Evolutionary conservation across 1,140 invertebrate species (phyloP).

Genomic region (Danaus plexippus): DNA sequence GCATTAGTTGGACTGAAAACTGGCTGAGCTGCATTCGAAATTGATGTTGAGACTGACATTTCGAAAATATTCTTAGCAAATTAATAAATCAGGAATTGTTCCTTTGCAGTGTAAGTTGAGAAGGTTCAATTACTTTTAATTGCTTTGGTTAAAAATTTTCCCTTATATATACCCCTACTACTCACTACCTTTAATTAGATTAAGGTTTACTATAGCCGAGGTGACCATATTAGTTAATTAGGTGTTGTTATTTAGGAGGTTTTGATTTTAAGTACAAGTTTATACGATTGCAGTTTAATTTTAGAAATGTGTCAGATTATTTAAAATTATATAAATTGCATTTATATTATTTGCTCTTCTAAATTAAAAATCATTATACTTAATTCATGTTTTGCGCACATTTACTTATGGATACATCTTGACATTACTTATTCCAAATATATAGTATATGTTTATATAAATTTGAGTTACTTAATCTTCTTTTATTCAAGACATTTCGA

Average conservation of each 20-base stretch:
- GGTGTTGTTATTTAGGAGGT: neutral
- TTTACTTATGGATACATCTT: too few species aligned
- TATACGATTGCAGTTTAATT: too few species aligned
- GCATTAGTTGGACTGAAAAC: conserved; percentile 11
- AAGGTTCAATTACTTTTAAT: conserved; percentile 34
- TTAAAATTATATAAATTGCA: too few species aligned
- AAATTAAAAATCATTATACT: too few species aligned
- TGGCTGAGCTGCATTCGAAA: conserved; percentile 12
- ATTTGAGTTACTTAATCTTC: too few species aligned
- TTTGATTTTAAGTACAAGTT: too few species aligned
- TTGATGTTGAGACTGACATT: conserved; percentile 27
- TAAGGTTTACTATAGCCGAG: conserved; percentile 15
- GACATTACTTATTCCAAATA: too few species aligned
- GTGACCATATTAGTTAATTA: conserved; percentile 27
- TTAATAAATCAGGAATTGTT: neutral
- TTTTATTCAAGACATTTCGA: too few species aligned
- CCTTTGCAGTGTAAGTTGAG: conserved; percentile 17
- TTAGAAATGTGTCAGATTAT: too few species aligned
- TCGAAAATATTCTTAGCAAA: conserved; percentile 4
- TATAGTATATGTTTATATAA: too few species aligned
- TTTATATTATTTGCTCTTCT: too few species aligned
- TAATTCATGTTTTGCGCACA: too few species aligned
- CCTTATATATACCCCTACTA: conserved; percentile 34
- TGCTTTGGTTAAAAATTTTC: conserved; percentile 22
- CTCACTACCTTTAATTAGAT: conserved; percentile 21